Percentiles rank a stretch among this genome's conserved stretches.
Conservation (phyloP, 2,888 invertebrate genomes). For the Onthophagus sagittarius region DNA sequence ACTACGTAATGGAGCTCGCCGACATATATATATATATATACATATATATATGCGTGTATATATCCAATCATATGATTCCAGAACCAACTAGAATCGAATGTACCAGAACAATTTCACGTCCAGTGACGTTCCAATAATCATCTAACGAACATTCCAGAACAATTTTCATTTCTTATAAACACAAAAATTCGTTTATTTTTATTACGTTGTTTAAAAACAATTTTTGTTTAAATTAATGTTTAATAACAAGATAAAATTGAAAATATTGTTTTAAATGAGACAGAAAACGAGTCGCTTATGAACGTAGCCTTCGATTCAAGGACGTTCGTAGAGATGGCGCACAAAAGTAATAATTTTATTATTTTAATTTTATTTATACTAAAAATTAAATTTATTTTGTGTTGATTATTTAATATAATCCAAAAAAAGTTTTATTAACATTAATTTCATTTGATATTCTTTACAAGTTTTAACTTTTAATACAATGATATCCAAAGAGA, state of each 20-base stretch:
- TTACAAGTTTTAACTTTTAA: too few species aligned
- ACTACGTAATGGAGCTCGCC: constrained; percentile 11
- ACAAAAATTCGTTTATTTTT: too few species aligned
- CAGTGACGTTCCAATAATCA: not conserved
- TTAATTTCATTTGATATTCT: too few species aligned
- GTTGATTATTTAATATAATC: too few species aligned
- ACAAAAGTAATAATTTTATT: not conserved
- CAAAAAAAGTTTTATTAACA: too few species aligned
- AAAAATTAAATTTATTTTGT: too few species aligned
- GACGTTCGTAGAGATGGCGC: not conserved
- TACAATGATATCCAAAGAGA: too few species aligned
- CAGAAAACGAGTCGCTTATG: not conserved
- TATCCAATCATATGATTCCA: not conserved
- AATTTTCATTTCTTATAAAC: not conserved
- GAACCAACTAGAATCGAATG: constrained; percentile 21
- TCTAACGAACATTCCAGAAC: not conserved
- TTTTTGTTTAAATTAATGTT: too few species aligned
- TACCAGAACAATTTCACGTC: constrained; percentile 18
- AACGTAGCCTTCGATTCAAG: not conserved
- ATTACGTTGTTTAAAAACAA: too few species aligned
- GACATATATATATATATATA: constrained; percentile 18
- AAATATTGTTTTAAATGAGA: not conserved
- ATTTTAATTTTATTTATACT: too few species aligned
- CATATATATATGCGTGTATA: constrained; percentile 19
- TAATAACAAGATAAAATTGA: not conserved